Percentiles rank a stretch among this genome's conserved stretches.
Evolutionary conservation across 1,140 invertebrate species (phyloP).

Genomic region (Cylas formicarius): DNA sequence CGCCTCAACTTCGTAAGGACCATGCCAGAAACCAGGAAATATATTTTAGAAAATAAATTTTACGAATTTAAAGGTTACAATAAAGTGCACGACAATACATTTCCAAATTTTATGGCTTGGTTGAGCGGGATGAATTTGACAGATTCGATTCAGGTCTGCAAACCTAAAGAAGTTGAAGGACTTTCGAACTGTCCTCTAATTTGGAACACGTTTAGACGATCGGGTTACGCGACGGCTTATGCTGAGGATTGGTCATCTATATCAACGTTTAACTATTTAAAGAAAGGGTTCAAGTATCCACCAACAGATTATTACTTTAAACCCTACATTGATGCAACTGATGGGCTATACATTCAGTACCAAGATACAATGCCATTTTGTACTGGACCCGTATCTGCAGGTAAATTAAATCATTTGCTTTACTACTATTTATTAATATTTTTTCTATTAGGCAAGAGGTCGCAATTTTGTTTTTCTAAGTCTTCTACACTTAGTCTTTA

Average conservation of each 20-base stretch:
- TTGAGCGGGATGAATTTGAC: conserved; percentile 56
- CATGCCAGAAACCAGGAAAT: conserved; percentile 64
- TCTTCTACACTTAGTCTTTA: too few species aligned
- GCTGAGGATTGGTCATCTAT: conserved; percentile 55
- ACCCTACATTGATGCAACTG: conserved; percentile 56
- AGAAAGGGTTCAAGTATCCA: conserved; percentile 54
- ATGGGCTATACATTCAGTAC: conserved; percentile 43
- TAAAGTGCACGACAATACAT: conserved; percentile 72
- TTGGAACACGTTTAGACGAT: conserved; percentile 54
- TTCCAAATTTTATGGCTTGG: conserved; percentile 73
- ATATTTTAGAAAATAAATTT: conserved; percentile 50
- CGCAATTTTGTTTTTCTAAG: too few species aligned
- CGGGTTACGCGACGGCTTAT: conserved; percentile 58
- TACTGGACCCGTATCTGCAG: conserved; percentile 45
- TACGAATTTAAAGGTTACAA: conserved; percentile 54
- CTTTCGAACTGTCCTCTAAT: conserved; percentile 55
- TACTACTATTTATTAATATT: background rate
- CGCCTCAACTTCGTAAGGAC: conserved; percentile 68
- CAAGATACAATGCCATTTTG: conserved; percentile 46
- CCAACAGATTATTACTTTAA: conserved; percentile 73
- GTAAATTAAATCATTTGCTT: conserved; percentile 2
- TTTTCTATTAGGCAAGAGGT: background rate
- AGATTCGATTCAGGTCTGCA: conserved; percentile 47
- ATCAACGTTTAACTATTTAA: conserved; percentile 59
- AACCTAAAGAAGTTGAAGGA: conserved; percentile 42